Evolutionary conservation across 2,888 invertebrate genomes (phyloP).

Genomic region (Dinocampus coccinellae): DNA sequence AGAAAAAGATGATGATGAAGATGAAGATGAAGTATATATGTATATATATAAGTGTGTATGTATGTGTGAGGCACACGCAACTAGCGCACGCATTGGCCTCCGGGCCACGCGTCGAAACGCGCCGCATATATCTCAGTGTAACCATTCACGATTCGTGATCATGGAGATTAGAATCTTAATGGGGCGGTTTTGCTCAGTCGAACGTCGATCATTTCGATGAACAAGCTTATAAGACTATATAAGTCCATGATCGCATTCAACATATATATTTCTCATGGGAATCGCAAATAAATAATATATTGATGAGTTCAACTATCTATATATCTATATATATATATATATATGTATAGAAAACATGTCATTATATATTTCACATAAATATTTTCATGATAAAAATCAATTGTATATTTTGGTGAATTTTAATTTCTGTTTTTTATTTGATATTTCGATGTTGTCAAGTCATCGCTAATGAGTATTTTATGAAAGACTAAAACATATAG

Average conservation of each 20-base stretch:
- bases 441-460: background rate
- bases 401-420: background rate
- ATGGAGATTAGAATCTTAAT: conserved; percentile 48
- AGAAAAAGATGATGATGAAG: background rate
- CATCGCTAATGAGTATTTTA: too few relatives aligned
- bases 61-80: conserved; percentile 21
- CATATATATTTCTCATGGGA: conserved; percentile 12
- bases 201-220: conserved; percentile 37
- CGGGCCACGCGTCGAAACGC: conserved; percentile 32
- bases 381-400: background rate
- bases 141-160: conserved; percentile 40
- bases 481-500: background rate
- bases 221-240: conserved; percentile 21
- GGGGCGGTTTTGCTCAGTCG: conserved; percentile 39
- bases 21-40: background rate
- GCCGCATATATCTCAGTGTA: conserved; percentile 31
- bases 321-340: background rate
- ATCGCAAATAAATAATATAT: background rate
- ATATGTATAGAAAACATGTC: background rate
- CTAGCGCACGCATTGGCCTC: conserved; percentile 25
- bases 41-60: background rate
- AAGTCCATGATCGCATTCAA: background rate
- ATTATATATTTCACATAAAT: background rate
- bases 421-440: background rate
- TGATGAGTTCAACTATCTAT: background rate